phyloP scores from a whole-genome alignment of 2,888 invertebrate genomes.

The Prosapia bicincta region DNA sequence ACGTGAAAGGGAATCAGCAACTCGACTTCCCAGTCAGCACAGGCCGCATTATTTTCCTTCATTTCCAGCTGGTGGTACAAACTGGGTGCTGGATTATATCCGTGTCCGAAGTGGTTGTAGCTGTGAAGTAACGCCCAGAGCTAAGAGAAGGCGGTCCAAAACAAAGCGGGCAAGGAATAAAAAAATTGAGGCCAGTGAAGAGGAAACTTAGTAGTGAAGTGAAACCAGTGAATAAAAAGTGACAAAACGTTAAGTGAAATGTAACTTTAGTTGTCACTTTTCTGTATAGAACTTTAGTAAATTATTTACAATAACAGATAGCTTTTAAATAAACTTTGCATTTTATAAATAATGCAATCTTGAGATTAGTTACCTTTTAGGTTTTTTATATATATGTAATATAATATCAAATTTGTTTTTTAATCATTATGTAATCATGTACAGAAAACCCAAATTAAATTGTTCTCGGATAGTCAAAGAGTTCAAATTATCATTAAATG shows the following conservation, averaged over 20 bases:
- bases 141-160: constrained; percentile 48
- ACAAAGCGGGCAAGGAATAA: constrained; percentile 23
- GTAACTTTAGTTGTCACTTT: neutral
- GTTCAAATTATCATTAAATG: too few species aligned
- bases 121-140: constrained; percentile 66
- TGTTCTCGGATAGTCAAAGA: too few species aligned
- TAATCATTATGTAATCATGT: too few species aligned
- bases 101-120: constrained; percentile 79
- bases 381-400: neutral
- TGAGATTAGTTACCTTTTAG: neutral
- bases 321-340: neutral
- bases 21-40: constrained; percentile 30
- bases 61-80: constrained; percentile 39
- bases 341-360: neutral
- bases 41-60: constrained; percentile 30
- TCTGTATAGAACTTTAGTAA: neutral
- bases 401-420: too few species aligned
- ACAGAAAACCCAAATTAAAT: too few species aligned
- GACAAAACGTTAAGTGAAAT: too few species aligned
- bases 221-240: too few species aligned
- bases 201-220: constrained; percentile 8
- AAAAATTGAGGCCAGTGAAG: constrained; percentile 11
- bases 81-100: constrained; percentile 79
- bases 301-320: neutral
- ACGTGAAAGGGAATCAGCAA: constrained; percentile 51